These are phyloP conservation scores for Poecilia wingei DNA, from an alignment of 2,797 vertebrate genomes.

Conservation along the genomic window DNA sequence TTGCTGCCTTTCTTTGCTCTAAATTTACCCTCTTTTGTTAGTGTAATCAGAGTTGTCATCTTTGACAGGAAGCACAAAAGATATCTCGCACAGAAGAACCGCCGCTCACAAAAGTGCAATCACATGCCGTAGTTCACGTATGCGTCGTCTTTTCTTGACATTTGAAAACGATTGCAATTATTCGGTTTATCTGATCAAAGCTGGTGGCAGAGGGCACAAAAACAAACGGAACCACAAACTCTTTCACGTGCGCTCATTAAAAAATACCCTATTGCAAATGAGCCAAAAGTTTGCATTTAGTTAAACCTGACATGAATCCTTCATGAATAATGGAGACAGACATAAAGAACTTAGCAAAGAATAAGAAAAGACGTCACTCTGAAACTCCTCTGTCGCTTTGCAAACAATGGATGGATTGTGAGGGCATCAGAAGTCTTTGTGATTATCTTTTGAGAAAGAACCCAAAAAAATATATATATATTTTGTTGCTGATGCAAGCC, in stretches of 20 bases:
- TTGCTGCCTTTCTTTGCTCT: slow-evolving; percentile 40
- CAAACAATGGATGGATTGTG: slow-evolving; percentile 1
- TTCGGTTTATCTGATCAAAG: slow-evolving; percentile 22
- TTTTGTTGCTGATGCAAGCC: slow-evolving; percentile 7
- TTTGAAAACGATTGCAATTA: slow-evolving; percentile 26
- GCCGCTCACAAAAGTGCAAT: slow-evolving; percentile 1
- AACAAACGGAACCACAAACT: neutral
- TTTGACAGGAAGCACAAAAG: slow-evolving; percentile 45
- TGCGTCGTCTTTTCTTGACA: slow-evolving; percentile 24
- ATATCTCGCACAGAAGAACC: slow-evolving; percentile 24
- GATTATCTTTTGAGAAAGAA: slow-evolving; percentile 4
- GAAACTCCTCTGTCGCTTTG: slow-evolving; percentile 22
- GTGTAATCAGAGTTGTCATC: slow-evolving; percentile 60
- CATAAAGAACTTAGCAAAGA: slow-evolving; percentile 34
- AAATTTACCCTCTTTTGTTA: slow-evolving; percentile 60
- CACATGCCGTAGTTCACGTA: slow-evolving; percentile 7
- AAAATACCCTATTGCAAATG: slow-evolving; percentile 51
- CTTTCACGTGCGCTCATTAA: slow-evolving; percentile 2
- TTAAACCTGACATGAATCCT: slow-evolving; percentile 19
- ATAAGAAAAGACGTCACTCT: slow-evolving; percentile 26
- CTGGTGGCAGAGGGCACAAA: neutral
- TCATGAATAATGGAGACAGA: slow-evolving; percentile 65
- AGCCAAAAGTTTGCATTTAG: slow-evolving; percentile 45
- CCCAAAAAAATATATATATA: neutral
- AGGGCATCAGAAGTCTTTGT: slow-evolving; percentile 10